Percentiles rank a stretch among this genome's conserved stretches.
These are phyloP conservation scores for Manis javanica DNA, from an alignment of 2,797 vertebrate genomes.

Conservation along the genomic window DNA sequence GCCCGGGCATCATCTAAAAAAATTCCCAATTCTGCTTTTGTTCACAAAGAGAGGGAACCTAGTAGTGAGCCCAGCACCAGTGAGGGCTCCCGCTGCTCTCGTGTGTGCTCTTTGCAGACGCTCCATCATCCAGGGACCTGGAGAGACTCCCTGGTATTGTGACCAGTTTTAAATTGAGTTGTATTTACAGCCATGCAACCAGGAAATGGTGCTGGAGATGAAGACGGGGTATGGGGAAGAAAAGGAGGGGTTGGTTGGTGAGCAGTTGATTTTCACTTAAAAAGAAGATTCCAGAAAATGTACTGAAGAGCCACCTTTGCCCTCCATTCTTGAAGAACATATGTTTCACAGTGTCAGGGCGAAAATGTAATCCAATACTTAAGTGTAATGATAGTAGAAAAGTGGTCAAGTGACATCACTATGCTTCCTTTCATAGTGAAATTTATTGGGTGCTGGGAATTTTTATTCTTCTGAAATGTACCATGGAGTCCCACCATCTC, in stretches of 20 bases:
- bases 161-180: too few species aligned
- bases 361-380: not conserved
- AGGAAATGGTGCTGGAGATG: not conserved
- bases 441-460: not conserved
- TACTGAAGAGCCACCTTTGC: not conserved
- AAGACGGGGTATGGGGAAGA: accelerated
- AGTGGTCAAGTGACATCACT: not conserved
- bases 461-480: not conserved
- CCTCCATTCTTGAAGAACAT: not conserved
- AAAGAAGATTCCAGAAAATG: not conserved
- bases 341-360: not conserved
- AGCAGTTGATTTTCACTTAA: not conserved
- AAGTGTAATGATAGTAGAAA: not conserved
- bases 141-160: too few species aligned
- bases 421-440: not conserved
- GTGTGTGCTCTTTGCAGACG: not conserved
- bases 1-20: not conserved
- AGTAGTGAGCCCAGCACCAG: not conserved
- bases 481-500: not conserved
- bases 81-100: accelerated
- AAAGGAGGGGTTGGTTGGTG: not conserved
- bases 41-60: not conserved
- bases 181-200: not conserved
- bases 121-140: not conserved
- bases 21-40: not conserved